Evolutionary conservation across 2,888 invertebrate species (phyloP).

Genomic region (Acheta domesticus): DNA sequence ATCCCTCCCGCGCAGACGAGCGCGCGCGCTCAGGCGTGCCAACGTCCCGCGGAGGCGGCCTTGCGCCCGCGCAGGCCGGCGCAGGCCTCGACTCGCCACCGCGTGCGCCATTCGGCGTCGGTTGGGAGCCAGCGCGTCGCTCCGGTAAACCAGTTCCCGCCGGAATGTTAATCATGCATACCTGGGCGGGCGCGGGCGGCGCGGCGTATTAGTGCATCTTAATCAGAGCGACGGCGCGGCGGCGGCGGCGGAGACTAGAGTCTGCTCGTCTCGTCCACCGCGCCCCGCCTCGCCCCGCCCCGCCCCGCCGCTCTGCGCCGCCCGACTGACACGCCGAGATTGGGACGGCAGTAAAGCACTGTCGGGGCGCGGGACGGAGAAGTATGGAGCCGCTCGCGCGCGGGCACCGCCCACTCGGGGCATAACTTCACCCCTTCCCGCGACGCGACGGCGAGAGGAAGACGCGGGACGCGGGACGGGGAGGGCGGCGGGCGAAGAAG

Average conservation of each 20-base stretch:
- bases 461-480: neutral
- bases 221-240: neutral
- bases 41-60: neutral
- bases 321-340: neutral
- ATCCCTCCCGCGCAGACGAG: too few species aligned
- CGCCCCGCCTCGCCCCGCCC: neutral
- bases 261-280: too few species aligned
- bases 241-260: neutral
- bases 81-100: neutral
- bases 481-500: neutral
- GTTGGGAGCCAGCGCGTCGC: neutral
- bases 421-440: neutral
- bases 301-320: neutral
- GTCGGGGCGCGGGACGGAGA: neutral
- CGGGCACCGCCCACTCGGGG: neutral
- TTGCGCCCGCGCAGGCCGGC: neutral
- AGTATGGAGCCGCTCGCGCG: neutral
- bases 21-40: too few species aligned
- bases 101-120: neutral
- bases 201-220: neutral
- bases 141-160: neutral
- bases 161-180: constrained; percentile 18
- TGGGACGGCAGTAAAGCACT: constrained; percentile 18
- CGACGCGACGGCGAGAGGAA: neutral
- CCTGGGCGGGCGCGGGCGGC: neutral